Conservation (phyloP, 2,888 invertebrate genomes). For the Drosophila cognata region DNA sequence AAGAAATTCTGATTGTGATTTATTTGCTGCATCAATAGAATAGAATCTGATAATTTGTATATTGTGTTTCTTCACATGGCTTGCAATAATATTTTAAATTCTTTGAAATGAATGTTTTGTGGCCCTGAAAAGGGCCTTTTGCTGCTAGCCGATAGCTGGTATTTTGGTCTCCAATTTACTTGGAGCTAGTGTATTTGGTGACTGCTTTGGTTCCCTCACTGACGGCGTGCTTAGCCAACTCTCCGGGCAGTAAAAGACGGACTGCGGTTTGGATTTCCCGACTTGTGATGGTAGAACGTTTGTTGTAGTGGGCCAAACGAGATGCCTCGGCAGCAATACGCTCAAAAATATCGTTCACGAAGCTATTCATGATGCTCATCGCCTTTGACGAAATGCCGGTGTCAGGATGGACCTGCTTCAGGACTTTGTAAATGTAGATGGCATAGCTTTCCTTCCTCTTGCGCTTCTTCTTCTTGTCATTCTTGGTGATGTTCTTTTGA, state of each 20-base stretch:
- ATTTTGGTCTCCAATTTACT: constrained; percentile 34
- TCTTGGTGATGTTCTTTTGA: constrained; percentile 87
- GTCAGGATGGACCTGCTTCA: constrained; percentile 88
- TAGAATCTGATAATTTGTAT: neutral
- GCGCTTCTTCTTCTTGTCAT: constrained; percentile 86
- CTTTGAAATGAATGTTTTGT: constrained; percentile 33
- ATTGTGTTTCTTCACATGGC: no score
- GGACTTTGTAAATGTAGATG: constrained; percentile 84
- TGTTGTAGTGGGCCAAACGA: constrained; percentile 86
- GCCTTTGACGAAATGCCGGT: constrained; percentile 89
- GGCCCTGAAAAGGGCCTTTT: constrained; percentile 56
- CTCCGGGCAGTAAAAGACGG: constrained; percentile 56
- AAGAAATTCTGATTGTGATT: neutral
- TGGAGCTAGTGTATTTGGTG: constrained; percentile 62
- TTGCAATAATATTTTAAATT: constrained; percentile 9
- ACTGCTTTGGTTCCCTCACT: constrained; percentile 60
- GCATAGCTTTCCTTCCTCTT: constrained; percentile 84
- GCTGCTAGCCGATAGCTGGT: no score
- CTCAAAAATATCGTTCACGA: constrained; percentile 91
- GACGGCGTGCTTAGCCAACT: constrained; percentile 61
- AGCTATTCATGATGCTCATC: constrained; percentile 91
- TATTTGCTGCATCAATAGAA: neutral
- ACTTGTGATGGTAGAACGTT: constrained; percentile 56
- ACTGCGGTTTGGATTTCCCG: constrained; percentile 33
- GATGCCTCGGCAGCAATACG: constrained; percentile 89